Conservation (phyloP, 1,140 invertebrate genomes). For the Leptestheria dahalacensis region DNA sequence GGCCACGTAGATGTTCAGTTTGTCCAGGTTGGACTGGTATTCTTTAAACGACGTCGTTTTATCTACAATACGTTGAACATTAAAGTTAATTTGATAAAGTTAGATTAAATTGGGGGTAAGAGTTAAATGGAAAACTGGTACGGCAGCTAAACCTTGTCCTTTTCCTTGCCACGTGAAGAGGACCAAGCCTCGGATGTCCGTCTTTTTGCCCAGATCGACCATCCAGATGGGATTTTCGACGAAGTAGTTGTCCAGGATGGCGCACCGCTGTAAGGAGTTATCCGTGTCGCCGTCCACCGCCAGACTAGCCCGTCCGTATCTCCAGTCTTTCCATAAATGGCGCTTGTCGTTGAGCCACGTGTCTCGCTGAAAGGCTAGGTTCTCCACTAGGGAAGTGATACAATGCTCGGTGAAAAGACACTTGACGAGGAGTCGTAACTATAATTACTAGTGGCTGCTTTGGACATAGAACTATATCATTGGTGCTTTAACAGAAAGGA, state of each 20-base stretch:
- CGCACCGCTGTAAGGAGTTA: slow-evolving; percentile 30
- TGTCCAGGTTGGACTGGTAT: slow-evolving; percentile 37
- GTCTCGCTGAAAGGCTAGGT: slow-evolving; percentile 35
- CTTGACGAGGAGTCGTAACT: no score
- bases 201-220: slow-evolving; percentile 35
- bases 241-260: slow-evolving; percentile 40
- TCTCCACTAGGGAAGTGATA: slow-evolving; percentile 34
- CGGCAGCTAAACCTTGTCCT: slow-evolving; percentile 28
- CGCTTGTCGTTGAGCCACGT: slow-evolving; percentile 40
- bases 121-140: neutral
- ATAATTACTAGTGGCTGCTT: no score
- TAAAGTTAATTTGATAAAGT: neutral
- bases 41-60: slow-evolving; percentile 30
- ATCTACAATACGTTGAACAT: slow-evolving; percentile 27
- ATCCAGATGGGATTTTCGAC: slow-evolving; percentile 39
- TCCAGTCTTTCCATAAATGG: slow-evolving; percentile 32
- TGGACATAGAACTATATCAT: no score
- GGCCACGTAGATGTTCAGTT: slow-evolving; percentile 36
- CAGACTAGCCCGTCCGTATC: slow-evolving; percentile 28
- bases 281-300: slow-evolving; percentile 31
- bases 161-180: slow-evolving; percentile 38
- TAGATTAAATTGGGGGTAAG: neutral
- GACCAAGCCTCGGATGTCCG: slow-evolving; percentile 31
- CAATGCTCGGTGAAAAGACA: neutral
- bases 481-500: no score